Evolutionary conservation across 2,888 invertebrate species (phyloP).

Genomic region (Papilio gigon): DNA sequence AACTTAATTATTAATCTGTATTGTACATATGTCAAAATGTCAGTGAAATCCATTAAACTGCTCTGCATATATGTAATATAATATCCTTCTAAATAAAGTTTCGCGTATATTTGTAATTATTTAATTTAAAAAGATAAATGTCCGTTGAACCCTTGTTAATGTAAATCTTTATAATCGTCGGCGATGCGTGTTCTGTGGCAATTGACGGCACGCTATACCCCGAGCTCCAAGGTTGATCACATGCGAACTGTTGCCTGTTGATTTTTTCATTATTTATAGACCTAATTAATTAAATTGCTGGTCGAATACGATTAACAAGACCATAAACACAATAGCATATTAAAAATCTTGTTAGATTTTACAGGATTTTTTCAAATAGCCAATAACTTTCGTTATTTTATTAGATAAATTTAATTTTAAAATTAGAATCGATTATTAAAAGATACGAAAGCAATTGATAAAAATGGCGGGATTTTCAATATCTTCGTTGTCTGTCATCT

Average conservation of each 20-base stretch:
- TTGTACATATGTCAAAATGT: too few relatives aligned
- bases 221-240: constrained; percentile 30
- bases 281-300: constrained; percentile 14
- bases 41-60: too few relatives aligned
- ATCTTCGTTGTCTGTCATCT: neutral
- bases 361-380: neutral
- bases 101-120: neutral
- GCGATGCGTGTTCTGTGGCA: constrained; percentile 28
- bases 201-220: constrained; percentile 22
- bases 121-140: neutral
- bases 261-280: constrained; percentile 10
- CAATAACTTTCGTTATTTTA: neutral
- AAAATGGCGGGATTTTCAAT: neutral
- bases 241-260: constrained; percentile 21
- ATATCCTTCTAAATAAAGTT: too few relatives aligned
- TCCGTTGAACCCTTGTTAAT: constrained; percentile 16
- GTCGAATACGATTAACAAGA: constrained; percentile 13
- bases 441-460: neutral
- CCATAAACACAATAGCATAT: neutral
- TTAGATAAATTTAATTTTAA: neutral
- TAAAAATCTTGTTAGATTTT: neutral
- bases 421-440: neutral
- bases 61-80: too few relatives aligned
- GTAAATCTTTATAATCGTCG: constrained; percentile 4
- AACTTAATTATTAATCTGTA: too few relatives aligned